phyloP scores from a whole-genome alignment of 2,797 vertebrate species.

The Lutjanus campechanus region DNA sequence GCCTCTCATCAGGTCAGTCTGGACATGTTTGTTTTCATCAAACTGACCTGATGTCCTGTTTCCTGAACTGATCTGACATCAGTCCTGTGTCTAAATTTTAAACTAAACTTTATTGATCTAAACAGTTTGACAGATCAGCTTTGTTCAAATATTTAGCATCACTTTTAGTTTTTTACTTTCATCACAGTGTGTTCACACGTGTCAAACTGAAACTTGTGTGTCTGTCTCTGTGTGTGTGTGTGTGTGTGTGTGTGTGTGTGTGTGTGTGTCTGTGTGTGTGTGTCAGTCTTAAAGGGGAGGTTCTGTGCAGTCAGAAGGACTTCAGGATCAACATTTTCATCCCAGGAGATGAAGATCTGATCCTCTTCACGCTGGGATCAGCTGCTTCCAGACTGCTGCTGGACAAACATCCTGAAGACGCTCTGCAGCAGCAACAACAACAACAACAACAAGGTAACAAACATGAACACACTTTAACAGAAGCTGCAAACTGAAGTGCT shows the following conservation, averaged over 20 bases:
- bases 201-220: neutral
- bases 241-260: neutral
- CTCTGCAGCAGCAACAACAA: neutral
- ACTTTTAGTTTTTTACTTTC: no score
- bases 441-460: no score
- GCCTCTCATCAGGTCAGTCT: constrained; percentile 89
- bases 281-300: constrained; percentile 87
- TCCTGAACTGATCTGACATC: no score
- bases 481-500: no score
- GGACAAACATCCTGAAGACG: neutral
- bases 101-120: no score
- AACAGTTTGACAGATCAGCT: no score
- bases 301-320: constrained; percentile 91
- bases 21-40: no score
- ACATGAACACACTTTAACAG: no score
- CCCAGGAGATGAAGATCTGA: constrained; percentile 81
- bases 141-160: neutral
- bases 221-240: no score
- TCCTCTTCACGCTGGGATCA: constrained; percentile 81
- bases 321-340: constrained; percentile 90
- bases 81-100: no score
- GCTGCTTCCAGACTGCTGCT: constrained; percentile 44
- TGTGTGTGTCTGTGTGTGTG: neutral
- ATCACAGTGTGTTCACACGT: neutral
- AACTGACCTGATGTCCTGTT: neutral